phyloP scores from a whole-genome alignment of 2,888 invertebrate species.

The Torymus tubicola region DNA sequence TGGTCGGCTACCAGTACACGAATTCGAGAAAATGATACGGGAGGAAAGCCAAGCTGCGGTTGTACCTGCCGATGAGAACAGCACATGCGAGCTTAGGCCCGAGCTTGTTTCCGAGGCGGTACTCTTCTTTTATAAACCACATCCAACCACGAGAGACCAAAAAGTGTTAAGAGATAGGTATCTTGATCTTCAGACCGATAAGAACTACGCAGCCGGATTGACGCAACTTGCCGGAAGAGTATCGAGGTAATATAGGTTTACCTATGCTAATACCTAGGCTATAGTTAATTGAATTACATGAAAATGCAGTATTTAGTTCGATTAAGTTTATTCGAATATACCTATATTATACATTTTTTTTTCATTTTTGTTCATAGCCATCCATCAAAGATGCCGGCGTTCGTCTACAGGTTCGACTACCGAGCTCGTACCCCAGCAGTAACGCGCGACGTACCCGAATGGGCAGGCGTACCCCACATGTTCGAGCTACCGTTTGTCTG shows the following conservation, averaged over 20 bases:
- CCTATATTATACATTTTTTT: background rate
- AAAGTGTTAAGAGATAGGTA: conserved; percentile 82
- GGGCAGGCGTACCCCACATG: conserved; percentile 89
- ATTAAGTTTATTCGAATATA: background rate
- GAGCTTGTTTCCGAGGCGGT: conserved; percentile 81
- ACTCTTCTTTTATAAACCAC: conserved; percentile 86
- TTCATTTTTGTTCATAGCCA: conserved; percentile 63
- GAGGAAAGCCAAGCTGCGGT: conserved; percentile 75
- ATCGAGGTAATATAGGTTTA: conserved; percentile 75
- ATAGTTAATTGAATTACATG: no score
- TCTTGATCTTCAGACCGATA: conserved; percentile 86
- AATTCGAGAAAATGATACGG: conserved; percentile 81
- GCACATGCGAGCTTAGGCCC: conserved; percentile 72
- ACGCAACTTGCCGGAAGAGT: conserved; percentile 83
- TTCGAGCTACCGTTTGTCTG: conserved; percentile 89
- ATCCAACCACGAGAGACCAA: conserved; percentile 81
- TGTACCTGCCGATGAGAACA: conserved; percentile 67
- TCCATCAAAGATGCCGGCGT: conserved; percentile 78
- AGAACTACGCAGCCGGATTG: conserved; percentile 85
- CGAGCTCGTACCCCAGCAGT: conserved; percentile 82
- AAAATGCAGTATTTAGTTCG: background rate
- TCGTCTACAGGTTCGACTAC: conserved; percentile 84
- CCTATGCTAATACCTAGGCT: no score
- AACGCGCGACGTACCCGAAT: conserved; percentile 83
- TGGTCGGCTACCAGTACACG: conserved; percentile 80